Base-by-base conservation (phyloP, 2,113 vertebrate genomes). In the Vulpes vulpes region DNA sequence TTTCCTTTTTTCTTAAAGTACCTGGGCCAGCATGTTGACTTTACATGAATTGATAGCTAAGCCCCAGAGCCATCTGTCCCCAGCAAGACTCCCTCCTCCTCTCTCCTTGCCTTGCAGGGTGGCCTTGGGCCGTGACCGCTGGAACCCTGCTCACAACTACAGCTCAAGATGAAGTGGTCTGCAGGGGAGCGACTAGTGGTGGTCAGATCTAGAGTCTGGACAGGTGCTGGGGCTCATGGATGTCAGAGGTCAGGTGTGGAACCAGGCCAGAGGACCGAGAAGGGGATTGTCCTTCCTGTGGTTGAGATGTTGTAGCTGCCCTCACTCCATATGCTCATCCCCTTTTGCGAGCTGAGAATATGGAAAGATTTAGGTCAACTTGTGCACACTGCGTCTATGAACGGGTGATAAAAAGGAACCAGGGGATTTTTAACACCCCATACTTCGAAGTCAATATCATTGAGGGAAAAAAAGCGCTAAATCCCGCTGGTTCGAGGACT, bases 51-150 rank as follows among this genome's bases (percentile, higher is more conserved):
- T 43, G 59, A 86, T 5, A 69, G 57, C 32, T 43, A 60, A n/a
- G 85, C 22, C 79, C 76, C 65, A 65, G 90, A 83, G 74, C 89
- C 95, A 93, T 79, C 86, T 89, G 65, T 91, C 78, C 89, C 57
- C 32, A 62, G 2, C 35, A 57, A 59, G 49, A 86, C 15, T 4
- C 57, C 17, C 74, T 30, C 8, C 32, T 38, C 51, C 11, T 71
- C 43, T 74, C 51, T 53, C 27, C 65, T 93, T 64, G 10, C 62
- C 59, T 19, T 0, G 32, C 30, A 74, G n/a, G n/a, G 22, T 64
- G 74, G 49, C 53, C 67, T 62, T 78, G 91, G 69, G 62, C 51
- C 1, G 0, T 80, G 78, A 57, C 51, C 7, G 9, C 35, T 60
- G 79, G 53, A 30, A 30, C 23, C 38, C 5, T 32, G 35, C 8